A percentile compares a stretch with the other conserved stretches of the same genome.
Conservation (phyloP, 2,888 invertebrate genomes). For the Drosophila monieri region DNA sequence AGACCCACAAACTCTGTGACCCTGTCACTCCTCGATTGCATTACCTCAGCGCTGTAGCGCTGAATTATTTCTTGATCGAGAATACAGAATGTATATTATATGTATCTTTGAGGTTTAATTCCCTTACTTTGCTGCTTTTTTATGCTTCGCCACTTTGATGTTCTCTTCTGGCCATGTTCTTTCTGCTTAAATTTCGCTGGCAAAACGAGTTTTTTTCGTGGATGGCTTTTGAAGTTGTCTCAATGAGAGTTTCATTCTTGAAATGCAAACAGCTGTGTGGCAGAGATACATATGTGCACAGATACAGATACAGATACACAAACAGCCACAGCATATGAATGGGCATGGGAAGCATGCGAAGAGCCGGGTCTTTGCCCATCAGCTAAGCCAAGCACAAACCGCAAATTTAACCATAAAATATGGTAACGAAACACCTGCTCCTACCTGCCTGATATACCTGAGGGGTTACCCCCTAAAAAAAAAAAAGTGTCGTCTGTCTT, state of each 20-base stretch:
- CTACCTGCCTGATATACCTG: conserved; percentile 36
- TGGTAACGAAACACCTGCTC: conserved; percentile 74
- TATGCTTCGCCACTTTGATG: conserved; percentile 52
- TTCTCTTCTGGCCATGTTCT: conserved; percentile 50
- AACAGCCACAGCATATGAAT: conserved; percentile 67
- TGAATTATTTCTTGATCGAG: not conserved
- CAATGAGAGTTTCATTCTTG: conserved; percentile 71
- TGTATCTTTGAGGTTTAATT: conserved; percentile 1
- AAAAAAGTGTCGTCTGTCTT: conserved; percentile 49
- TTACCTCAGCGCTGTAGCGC: not conserved
- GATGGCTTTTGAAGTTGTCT: conserved; percentile 33
- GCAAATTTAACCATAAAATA: conserved; percentile 75
- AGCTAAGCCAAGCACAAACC: conserved; percentile 40
- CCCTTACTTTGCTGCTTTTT: conserved; percentile 38
- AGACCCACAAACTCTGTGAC: conserved; percentile 37
- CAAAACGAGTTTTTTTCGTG: conserved; percentile 59
- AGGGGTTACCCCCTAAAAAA: not conserved
- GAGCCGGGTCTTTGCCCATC: conserved; percentile 38
- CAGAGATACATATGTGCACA: conserved; percentile 46
- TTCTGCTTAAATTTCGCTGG: conserved; percentile 65
- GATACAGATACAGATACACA: conserved; percentile 17
- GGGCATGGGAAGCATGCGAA: conserved; percentile 54
- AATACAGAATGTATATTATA: not conserved
- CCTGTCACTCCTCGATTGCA: conserved; percentile 15
- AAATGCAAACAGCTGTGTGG: conserved; percentile 75